Conservation (phyloP, 2,888 invertebrate genomes). For the Sminthurinus aureus region DNA sequence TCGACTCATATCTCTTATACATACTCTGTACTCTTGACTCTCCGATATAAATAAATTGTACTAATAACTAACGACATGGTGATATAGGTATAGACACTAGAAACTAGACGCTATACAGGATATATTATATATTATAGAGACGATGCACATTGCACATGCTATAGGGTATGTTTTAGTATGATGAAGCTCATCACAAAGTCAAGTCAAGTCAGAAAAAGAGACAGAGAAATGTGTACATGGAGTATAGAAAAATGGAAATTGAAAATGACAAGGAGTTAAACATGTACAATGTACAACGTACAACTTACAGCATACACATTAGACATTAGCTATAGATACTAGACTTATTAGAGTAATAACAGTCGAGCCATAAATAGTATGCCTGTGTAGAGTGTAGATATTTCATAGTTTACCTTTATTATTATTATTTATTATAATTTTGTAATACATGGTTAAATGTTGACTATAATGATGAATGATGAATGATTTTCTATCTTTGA, state of each 20-base stretch:
- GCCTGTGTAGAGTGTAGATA: conserved; percentile 15
- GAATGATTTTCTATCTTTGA: conserved; percentile 24
- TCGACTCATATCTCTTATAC: background rate
- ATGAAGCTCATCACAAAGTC: background rate
- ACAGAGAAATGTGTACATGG: background rate
- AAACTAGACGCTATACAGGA: background rate
- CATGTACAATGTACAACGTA: background rate
- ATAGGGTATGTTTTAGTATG: background rate
- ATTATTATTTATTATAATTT: too few species aligned
- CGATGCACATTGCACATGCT: too few species aligned
- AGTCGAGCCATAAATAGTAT: conserved; percentile 36
- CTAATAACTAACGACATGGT: too few species aligned
- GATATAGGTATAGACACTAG: background rate
- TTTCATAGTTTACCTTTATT: conserved; percentile 5
- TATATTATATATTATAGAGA: too few species aligned
- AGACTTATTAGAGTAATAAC: background rate
- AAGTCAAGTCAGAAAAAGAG: background rate
- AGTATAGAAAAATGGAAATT: background rate
- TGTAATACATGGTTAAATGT: background rate
- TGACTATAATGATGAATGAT: conserved; percentile 38
- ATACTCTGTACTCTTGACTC: too few species aligned
- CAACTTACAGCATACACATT: too few species aligned
- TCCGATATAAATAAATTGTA: too few species aligned
- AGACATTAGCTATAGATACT: too few species aligned
- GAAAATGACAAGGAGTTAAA: background rate